Base-by-base conservation (phyloP, 2,113 vertebrate species). In the Piaya cayana region DNA sequence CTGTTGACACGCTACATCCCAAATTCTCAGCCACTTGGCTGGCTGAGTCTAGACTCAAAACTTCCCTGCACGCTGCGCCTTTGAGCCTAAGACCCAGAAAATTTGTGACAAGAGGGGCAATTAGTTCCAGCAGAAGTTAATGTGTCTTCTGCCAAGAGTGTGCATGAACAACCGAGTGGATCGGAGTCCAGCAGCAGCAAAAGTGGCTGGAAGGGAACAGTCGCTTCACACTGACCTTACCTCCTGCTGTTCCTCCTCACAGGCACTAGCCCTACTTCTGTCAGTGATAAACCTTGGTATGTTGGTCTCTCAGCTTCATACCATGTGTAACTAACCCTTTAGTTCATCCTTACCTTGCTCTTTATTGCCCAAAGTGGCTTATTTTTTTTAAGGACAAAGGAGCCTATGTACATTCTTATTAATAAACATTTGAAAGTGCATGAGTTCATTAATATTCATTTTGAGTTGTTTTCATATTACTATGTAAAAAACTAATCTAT, bases 101-200 rank as follows among this genome's bases (percentile, higher is more conserved):
- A 87, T 76, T 49, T 76, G 69, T 72, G 74, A 62, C 42, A 90
- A 86, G 27, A 75, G 7, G 39, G 39, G 39, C 6, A 12, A 82
- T 79, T 89, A 95, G 65, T 87, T 92, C 65, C 81, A 76, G 60
- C 19, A 82, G 42, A 79, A 83, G 37, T 30, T 55, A 37, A 88
- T 20, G 29, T 20, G 29, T 34, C 0, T 0, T 12, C 37, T 6
- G 3, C 64, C 5, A 7, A 36, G 29, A 59, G 10, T 1, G 20
- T 86, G 22, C 5, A 1, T 4, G 15, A 80, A 63, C 43, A 71
- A 86, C 64, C 0, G 3, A 50, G 34, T 3, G 0, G 52, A 59
- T 78, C 29, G 32, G 77, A 77, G 81, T 58, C 26, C 0, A 0
- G 45, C 23, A 42, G 58, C 2, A 0, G 49, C 0, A 2, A 56